These are phyloP conservation scores for Leptinotarsa rubiginosa DNA, from an alignment of 2,888 invertebrate genomes.

Conservation along the genomic window DNA sequence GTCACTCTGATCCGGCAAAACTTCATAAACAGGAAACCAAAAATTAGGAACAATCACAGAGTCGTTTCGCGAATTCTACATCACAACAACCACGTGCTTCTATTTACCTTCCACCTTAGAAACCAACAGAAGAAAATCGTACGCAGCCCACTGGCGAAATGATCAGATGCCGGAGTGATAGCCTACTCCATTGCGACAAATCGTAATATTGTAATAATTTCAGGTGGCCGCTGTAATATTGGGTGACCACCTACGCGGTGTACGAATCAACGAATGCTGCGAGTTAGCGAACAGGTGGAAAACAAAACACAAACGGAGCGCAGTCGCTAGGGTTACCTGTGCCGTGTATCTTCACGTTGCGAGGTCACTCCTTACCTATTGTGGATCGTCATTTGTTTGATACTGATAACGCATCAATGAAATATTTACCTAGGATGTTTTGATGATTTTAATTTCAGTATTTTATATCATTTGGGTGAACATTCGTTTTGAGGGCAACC, in stretches of 20 bases:
- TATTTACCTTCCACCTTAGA: conserved; percentile 15
- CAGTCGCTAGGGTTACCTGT: conserved; percentile 53
- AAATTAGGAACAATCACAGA: conserved; percentile 28
- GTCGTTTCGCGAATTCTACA: not conserved
- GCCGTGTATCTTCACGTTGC: conserved; percentile 53
- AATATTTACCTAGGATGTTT: no score
- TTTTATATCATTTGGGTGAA: no score
- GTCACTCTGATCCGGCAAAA: conserved; percentile 4
- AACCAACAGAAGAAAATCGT: not conserved
- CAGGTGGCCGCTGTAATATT: conserved; percentile 33
- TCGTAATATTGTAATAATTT: conserved; percentile 17
- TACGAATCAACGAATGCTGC: conserved; percentile 53
- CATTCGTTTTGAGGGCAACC: no score
- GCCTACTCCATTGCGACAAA: conserved; percentile 5
- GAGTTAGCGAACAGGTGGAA: conserved; percentile 57
- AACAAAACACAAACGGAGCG: conserved; percentile 51
- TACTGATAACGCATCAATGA: not conserved
- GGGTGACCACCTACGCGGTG: conserved; percentile 50
- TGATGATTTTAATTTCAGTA: no score
- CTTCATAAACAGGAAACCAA: conserved; percentile 27
- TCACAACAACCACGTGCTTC: conserved; percentile 24
- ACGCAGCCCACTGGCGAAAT: not conserved
- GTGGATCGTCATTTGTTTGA: conserved; percentile 26
- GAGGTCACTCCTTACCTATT: conserved; percentile 60
- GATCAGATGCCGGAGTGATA: conserved; percentile 14